A percentile compares a stretch with the other conserved stretches of the same genome.
Evolutionary conservation across 2,888 invertebrate genomes (phyloP).

Genomic region (Enchytraeus crypticus): DNA sequence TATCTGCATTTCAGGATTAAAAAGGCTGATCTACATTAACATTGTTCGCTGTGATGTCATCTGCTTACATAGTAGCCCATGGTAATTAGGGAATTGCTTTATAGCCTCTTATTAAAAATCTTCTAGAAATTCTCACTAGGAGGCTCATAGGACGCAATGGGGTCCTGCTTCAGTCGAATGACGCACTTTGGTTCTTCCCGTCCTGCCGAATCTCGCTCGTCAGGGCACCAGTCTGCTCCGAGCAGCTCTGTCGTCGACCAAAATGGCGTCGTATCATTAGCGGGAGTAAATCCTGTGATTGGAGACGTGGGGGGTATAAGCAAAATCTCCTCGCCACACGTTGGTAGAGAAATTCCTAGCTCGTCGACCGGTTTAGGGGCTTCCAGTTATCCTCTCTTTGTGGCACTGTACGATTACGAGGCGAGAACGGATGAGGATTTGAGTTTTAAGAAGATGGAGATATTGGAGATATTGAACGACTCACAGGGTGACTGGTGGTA

Average conservation of each 20-base stretch:
- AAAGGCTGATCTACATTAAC: too few relatives aligned
- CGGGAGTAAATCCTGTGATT: not conserved
- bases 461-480: constrained; percentile 94
- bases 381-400: constrained; percentile 61
- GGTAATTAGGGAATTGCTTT: too few relatives aligned
- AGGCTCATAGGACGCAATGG: too few relatives aligned
- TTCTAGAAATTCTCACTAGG: too few relatives aligned
- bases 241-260: not conserved
- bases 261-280: not conserved
- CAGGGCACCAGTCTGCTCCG: not conserved
- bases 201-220: too few relatives aligned
- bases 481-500: constrained; percentile 99
- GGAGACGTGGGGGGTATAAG: not conserved
- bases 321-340: not conserved
- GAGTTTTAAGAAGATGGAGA: constrained; percentile 97
- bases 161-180: too few relatives aligned
- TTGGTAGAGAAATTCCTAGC: not conserved
- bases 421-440: constrained; percentile 97
- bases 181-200: too few relatives aligned
- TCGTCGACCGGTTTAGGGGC: too few relatives aligned
- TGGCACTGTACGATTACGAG: constrained; percentile 97
- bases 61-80: too few relatives aligned
- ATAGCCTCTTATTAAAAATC: too few relatives aligned
- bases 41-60: too few relatives aligned
- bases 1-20: too few relatives aligned